phyloP scores from a whole-genome alignment of 2,888 invertebrate species.

The Eurytoma californica region DNA sequence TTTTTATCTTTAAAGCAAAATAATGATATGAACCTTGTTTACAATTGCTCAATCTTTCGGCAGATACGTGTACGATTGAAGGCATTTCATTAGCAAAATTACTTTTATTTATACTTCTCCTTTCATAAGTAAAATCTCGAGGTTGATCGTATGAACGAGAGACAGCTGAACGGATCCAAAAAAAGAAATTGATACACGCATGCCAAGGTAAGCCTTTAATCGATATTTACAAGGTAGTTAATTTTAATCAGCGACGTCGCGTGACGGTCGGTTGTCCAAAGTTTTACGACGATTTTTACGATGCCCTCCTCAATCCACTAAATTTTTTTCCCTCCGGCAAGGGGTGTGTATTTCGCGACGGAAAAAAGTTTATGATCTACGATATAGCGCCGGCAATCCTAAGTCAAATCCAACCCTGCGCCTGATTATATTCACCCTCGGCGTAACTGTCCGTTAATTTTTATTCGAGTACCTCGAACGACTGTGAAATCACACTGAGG shows the following conservation, averaged over 20 bases:
- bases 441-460: no score
- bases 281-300: slow-evolving; percentile 61
- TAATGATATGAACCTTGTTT: no score
- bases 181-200: slow-evolving; percentile 51
- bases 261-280: slow-evolving; percentile 58
- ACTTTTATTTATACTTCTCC: no score
- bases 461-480: no score
- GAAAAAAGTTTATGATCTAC: slow-evolving; percentile 21
- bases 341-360: neutral
- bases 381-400: neutral
- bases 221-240: slow-evolving; percentile 67
- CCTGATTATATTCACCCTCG: slow-evolving; percentile 6
- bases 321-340: neutral
- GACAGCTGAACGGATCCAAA: neutral
- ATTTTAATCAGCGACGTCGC: slow-evolving; percentile 64
- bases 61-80: no score
- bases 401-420: slow-evolving; percentile 14
- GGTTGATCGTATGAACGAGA: no score
- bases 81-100: no score
- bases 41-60: no score
- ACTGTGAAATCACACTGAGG: no score
- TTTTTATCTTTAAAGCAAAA: no score
- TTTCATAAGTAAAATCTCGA: no score
- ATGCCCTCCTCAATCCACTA: slow-evolving; percentile 9
- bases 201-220: slow-evolving; percentile 67